Base-by-base conservation (phyloP, 2,888 invertebrate species). In the Melanophora roralis region DNA sequence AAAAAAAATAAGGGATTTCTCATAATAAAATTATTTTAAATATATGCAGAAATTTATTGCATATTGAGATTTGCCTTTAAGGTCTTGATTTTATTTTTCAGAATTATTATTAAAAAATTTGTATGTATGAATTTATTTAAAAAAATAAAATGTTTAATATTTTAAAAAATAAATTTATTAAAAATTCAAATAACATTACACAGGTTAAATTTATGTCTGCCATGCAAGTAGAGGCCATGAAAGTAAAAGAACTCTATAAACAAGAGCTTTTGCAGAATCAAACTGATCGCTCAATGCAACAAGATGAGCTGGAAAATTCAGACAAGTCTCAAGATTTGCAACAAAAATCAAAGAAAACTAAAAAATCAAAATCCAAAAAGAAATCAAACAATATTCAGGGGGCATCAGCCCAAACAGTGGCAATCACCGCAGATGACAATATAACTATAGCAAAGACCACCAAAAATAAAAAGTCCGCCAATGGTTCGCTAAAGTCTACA, bases 191-290 rank as follows among this genome's bases (percentile, higher is more conserved):
- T 27, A 5, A 6, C 27, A 5, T 27, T 27, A 27, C 27, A 21
- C 57, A 87, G 87, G 86, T 87, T 19, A 85, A 84, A 83, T 86
- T 86, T 82, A 82, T 87, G 78, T 83, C 84, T 12, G 81, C 81
- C 36, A 85, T 87, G 85, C 86, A 85, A 75, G 72, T 82, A 34
- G 85, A 86, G 81, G 84, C 85, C 11, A 84, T 84, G 80, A 85
- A 85, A 55, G 83, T 83, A 60, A 84, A 85, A 79, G 80, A 84
- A 64, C 84, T 84, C 78, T 68, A 84, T 51, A 79, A 83, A 60
- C 81, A 77, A 43, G 84, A 85, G 67, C 51, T 40, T 38, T 5
- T 80, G n/a, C 72, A 76, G 38, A 55, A 68, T 59, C 80, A 76
- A 68, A 68, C 12, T 51, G 4, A 27, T 8, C 19, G 8, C 5